phyloP scores from a whole-genome alignment of 2,797 vertebrate species.

The Serranus cabrilla region DNA sequence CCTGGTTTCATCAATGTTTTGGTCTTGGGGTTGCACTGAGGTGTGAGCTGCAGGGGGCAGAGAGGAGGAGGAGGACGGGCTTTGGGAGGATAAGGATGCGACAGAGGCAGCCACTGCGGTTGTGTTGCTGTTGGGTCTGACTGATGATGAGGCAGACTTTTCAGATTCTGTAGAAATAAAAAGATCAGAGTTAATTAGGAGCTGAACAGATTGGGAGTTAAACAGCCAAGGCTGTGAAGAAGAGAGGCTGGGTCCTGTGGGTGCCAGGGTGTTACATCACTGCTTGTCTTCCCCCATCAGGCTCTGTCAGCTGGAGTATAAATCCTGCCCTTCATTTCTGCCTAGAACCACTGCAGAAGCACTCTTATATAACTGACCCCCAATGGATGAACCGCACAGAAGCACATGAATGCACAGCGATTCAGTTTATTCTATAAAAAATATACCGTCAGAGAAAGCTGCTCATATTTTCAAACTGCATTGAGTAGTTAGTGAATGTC shows the following conservation, averaged over 20 bases:
- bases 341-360: constrained; percentile 66
- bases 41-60: constrained; percentile 52
- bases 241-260: constrained; percentile 49
- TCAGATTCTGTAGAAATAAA: constrained; percentile 73
- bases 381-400: constrained; percentile 40
- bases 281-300: constrained; percentile 72
- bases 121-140: constrained; percentile 41
- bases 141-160: constrained; percentile 58
- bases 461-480: neutral
- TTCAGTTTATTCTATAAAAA: constrained; percentile 27
- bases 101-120: constrained; percentile 52
- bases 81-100: constrained; percentile 60
- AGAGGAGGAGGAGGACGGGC: constrained; percentile 30
- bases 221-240: constrained; percentile 45
- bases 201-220: constrained; percentile 28
- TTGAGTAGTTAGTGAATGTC: too few species aligned
- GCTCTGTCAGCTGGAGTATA: constrained; percentile 92
- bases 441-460: constrained; percentile 7
- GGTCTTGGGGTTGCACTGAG: constrained; percentile 63
- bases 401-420: constrained; percentile 24
- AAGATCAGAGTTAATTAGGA: constrained; percentile 47
- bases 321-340: constrained; percentile 85
- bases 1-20: constrained; percentile 42
- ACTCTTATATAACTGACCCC: constrained; percentile 77
- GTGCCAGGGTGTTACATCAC: constrained; percentile 65